Percentiles rank a stretch among this genome's conserved stretches.
These are phyloP conservation scores for Falcunculus frontatus DNA, from an alignment of 2,113 vertebrate species.

Conservation along the genomic window DNA sequence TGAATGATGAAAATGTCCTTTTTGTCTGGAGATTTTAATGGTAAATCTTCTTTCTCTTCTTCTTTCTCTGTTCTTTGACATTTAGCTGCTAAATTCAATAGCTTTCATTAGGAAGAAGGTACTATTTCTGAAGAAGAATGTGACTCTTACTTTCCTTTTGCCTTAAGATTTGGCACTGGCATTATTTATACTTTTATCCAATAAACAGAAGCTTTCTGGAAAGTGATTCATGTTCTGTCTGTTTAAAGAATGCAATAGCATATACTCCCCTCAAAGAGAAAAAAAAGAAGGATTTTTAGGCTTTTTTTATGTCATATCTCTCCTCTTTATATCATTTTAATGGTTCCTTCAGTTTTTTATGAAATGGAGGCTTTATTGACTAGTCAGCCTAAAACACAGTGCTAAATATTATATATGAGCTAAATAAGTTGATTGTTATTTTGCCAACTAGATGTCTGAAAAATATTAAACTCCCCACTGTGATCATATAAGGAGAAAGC, in stretches of 20 bases:
- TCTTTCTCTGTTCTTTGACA: neutral
- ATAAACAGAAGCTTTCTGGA: conserved; percentile 5
- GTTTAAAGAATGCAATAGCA: conserved; percentile 15
- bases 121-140: neutral
- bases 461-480: neutral
- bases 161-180: neutral
- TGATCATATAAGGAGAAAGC: neutral
- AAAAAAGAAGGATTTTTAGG: neutral
- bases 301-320: neutral
- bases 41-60: neutral
- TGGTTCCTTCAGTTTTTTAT: conserved; percentile 15
- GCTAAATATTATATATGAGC: conserved; percentile 25
- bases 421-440: conserved; percentile 21
- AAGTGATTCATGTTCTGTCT: conserved; percentile 27
- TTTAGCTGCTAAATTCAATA: conserved; percentile 2
- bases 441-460: neutral
- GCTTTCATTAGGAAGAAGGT: conserved; percentile 3
- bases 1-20: neutral
- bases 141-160: conserved; percentile 1
- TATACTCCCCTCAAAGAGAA: neutral
- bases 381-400: conserved; percentile 4
- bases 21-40: neutral
- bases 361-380: conserved; percentile 18
- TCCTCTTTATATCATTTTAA: conserved; percentile 27
- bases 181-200: conserved; percentile 23